Evolutionary conservation across 2,113 vertebrate species (phyloP).

Genomic region (Rostratula benghalensis): DNA sequence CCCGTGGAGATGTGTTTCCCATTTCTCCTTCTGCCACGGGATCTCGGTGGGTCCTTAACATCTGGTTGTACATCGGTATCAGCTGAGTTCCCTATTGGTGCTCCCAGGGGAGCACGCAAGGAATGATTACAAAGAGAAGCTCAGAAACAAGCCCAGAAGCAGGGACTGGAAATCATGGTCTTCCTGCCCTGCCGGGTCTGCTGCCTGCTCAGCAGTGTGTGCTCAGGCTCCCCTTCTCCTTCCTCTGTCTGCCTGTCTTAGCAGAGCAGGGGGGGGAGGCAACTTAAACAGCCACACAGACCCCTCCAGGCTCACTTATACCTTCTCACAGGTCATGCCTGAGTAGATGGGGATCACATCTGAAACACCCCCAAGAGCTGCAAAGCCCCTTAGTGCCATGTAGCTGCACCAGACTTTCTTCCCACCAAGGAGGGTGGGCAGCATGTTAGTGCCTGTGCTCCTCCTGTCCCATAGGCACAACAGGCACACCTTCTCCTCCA

Average conservation of each 20-base stretch:
- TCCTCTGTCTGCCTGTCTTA: background rate
- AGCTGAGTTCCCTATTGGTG: background rate
- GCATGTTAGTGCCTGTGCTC: background rate
- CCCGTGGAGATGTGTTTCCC: background rate
- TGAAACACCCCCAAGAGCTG: background rate
- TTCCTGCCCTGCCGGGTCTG: fast-evolving
- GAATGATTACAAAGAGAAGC: background rate
- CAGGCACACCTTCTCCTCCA: background rate
- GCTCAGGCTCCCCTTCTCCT: background rate
- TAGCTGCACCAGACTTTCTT: background rate
- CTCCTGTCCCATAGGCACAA: background rate
- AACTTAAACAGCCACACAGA: background rate
- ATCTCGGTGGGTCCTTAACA: background rate
- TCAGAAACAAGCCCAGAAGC: background rate
- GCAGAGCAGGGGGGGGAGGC: background rate
- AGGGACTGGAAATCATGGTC: background rate
- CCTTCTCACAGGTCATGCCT: background rate
- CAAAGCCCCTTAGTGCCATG: background rate
- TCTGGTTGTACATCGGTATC: fast-evolving
- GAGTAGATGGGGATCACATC: fast-evolving
- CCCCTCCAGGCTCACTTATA: background rate
- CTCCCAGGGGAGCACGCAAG: background rate
- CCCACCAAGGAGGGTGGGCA: background rate
- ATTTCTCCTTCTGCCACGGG: background rate
- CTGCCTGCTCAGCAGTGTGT: fast-evolving